Base-by-base conservation (phyloP, 2,797 vertebrate genomes). In the Enteromius viviparus region DNA sequence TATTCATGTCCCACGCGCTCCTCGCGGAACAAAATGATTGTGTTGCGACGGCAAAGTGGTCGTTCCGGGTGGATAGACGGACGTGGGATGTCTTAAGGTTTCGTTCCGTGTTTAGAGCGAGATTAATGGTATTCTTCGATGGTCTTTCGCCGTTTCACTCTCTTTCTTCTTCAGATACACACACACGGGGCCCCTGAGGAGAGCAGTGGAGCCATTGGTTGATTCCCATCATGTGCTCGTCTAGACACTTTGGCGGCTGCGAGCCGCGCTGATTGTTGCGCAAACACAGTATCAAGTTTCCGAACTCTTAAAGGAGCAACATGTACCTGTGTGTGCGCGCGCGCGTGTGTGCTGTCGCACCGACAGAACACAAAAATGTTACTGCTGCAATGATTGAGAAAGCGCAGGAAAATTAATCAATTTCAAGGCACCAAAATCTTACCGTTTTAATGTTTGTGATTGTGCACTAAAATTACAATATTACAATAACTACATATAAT, bases 211-310 rank as follows among this genome's bases (percentile, higher is more conserved):
- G 94, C 95, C 95, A 97, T 98, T 98, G 97, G 97, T 94, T 96
- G 95, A 93, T 95, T 95, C 95, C 95, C 94, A 95, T 97, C 97
- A 97, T 96, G 96, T 98, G 97, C 96, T 96, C 95, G 97, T 98
- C 97, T 98, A 98, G 97, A 98, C 97, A 97, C 96, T 97, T 96
- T 96, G 97, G 97, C 97, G 97, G 96, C 97, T 95, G 93, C 91
- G 94, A 94, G 95, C 95, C 93, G 95, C 95, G 92, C 95, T 96
- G 96, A 95, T 96, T 95, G 95, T 97, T 97, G 96, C 97, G 97
- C 96, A 98, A 97, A 98, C 96, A 97, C 93, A 94, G 96, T 96
- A 95, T 98, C 97, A 92, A 95, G 96, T 98, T 97, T 96, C 97
- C 95, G 93, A 95, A 95, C 96, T 96, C 97, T 96, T 97, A 96